Evolutionary conservation across 2,797 vertebrate species (phyloP), one percentile per base, ranked within the genome.

Genomic region (Cyprinella venusta): DNA sequence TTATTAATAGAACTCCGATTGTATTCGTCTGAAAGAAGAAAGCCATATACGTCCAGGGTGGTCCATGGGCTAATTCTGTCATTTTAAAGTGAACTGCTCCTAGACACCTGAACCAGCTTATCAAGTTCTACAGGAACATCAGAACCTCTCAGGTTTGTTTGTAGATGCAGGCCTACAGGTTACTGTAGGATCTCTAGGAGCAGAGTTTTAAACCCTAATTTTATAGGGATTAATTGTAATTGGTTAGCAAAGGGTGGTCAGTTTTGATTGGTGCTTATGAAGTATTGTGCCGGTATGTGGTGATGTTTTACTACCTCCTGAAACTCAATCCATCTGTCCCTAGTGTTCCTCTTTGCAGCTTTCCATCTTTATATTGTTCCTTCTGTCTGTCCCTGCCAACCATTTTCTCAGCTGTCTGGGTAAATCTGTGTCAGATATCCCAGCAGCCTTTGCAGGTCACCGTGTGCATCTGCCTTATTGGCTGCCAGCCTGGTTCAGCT

Each of bases 401-500:
- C 65, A 75, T 85, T 89, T 87, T 68, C 87, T 82, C 92, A 93
- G 92, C 91, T 94, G 92, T 90, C 90, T 8, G 38, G 84, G 81
- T 81, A 87, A 87, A 87, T 93, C 89, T 89, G 83, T 89, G 89
- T 92, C 91, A 88, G 87, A 82, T 85, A 88, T 87, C 85, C 87
- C 82, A 88, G 89, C 88, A 89, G 89, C 86, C 89, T 91, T 90
- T 92, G 89, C 91, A 90, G 93, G 92, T 93, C 90, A 91, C 83
- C 72, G 86, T 93, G 91, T 89, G 92, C 92, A 91, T 93, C 87
- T 87, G 71, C 85, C 89, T 68, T 84, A 83, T 85, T 88, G 88
- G 88, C 90, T 91, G 89, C 88, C 86, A 87, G 84, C 82, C 75
- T 86, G 86, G 84, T 93, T 93, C 92, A 92, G 90, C 90, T 90